Evolutionary conservation across 2,888 invertebrate genomes (phyloP).

Genomic region (Torymus aiolomorphi): DNA sequence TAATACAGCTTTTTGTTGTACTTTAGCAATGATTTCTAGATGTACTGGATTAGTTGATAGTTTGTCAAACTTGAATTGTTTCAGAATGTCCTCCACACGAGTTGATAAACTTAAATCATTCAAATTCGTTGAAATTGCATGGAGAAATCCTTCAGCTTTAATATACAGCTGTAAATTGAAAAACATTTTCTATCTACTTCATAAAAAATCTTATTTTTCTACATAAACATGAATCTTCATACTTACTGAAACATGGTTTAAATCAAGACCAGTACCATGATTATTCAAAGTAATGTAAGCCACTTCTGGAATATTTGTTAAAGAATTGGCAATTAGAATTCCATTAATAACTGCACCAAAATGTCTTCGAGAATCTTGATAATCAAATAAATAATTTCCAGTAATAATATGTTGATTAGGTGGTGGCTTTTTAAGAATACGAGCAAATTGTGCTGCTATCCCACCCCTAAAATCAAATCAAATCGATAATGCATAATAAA

Average conservation of each 20-base stretch:
- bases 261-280: constrained; percentile 78
- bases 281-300: constrained; percentile 78
- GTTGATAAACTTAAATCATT: constrained; percentile 75
- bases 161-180: constrained; percentile 78
- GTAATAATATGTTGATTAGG: constrained; percentile 81
- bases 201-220: neutral
- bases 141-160: constrained; percentile 77
- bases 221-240: neutral
- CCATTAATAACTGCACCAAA: constrained; percentile 80
- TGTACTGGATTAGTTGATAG: constrained; percentile 78
- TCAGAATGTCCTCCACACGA: constrained; percentile 77
- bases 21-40: constrained; percentile 81
- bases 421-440: constrained; percentile 79
- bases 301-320: constrained; percentile 82
- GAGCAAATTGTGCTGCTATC: constrained; percentile 81
- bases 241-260: constrained; percentile 80
- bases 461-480: constrained; percentile 64
- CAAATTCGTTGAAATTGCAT: constrained; percentile 75
- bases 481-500: constrained; percentile 5
- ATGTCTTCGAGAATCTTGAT: constrained; percentile 80
- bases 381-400: constrained; percentile 84
- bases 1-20: constrained; percentile 82
- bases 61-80: constrained; percentile 75
- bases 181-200: constrained; percentile 1
- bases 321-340: constrained; percentile 81